phyloP scores from a whole-genome alignment of 2,888 invertebrate genomes.

The Oegoconia quadripuncta region DNA sequence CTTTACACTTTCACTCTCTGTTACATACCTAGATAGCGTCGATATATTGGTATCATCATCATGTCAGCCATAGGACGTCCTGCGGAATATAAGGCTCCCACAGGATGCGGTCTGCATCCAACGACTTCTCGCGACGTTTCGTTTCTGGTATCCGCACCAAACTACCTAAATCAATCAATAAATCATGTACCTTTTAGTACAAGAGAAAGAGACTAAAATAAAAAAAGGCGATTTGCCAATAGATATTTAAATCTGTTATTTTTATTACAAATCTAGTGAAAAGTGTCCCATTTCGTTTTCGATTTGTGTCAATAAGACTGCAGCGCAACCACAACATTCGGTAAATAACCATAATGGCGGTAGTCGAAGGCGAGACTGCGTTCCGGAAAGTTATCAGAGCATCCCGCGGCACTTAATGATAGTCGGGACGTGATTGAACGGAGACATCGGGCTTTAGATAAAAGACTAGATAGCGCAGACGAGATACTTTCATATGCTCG shows the following conservation, averaged over 20 bases:
- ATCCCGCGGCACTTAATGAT: conserved; percentile 34
- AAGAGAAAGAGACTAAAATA: too few relatives aligned
- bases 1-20: too few relatives aligned
- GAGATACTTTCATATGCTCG: neutral
- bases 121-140: too few relatives aligned
- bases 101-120: too few relatives aligned
- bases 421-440: conserved; percentile 40
- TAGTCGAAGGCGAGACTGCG: conserved; percentile 21
- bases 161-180: too few relatives aligned
- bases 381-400: conserved; percentile 50
- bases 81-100: too few relatives aligned
- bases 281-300: neutral
- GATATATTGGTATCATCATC: too few relatives aligned
- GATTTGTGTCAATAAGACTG: neutral
- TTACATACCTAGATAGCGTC: too few relatives aligned
- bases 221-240: too few relatives aligned
- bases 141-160: too few relatives aligned
- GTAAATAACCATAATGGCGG: conserved; percentile 32
- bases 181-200: too few relatives aligned
- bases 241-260: neutral
- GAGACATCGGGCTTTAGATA: conserved; percentile 20
- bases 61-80: too few relatives aligned
- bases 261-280: neutral
- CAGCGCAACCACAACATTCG: conserved; percentile 31
- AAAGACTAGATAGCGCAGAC: conserved; percentile 17